Conservation (phyloP, 2,888 invertebrate species). For the Euplagia quadripunctaria region DNA sequence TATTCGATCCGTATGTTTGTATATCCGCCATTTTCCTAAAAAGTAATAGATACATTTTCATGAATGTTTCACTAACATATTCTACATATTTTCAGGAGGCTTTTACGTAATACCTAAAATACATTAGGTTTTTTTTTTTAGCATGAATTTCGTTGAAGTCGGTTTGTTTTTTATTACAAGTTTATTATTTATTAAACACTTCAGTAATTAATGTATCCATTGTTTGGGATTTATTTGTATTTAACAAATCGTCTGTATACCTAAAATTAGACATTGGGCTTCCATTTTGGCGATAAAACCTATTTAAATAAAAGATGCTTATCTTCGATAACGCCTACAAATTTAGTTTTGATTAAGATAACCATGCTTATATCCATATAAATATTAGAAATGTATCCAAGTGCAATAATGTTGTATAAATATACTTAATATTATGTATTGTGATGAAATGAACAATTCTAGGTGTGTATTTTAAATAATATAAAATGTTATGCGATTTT, state of each 20-base stretch:
- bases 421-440: conserved; percentile 75
- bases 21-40: too few species aligned
- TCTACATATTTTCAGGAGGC: too few species aligned
- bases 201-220: background rate
- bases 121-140: too few species aligned
- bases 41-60: too few species aligned
- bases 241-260: conserved; percentile 48
- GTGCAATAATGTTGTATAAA: conserved; percentile 84
- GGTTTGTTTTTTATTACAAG: too few species aligned
- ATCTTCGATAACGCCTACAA: conserved; percentile 44
- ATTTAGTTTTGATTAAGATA: conserved; percentile 52
- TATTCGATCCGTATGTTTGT: too few species aligned
- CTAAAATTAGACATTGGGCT: conserved; percentile 55
- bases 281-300: conserved; percentile 48
- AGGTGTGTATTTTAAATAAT: conserved; percentile 86
- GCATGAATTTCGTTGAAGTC: too few species aligned
- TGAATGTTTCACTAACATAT: too few species aligned
- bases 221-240: background rate
- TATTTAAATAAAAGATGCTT: conserved; percentile 52
- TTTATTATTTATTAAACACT: too few species aligned
- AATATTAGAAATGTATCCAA: conserved; percentile 76
- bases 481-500: conserved; percentile 82
- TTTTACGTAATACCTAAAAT: too few species aligned
- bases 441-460: conserved; percentile 80
- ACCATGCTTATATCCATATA: conserved; percentile 58